phyloP scores from a whole-genome alignment of 2,888 invertebrate genomes.

The Polydrusus pterygomalis region DNA sequence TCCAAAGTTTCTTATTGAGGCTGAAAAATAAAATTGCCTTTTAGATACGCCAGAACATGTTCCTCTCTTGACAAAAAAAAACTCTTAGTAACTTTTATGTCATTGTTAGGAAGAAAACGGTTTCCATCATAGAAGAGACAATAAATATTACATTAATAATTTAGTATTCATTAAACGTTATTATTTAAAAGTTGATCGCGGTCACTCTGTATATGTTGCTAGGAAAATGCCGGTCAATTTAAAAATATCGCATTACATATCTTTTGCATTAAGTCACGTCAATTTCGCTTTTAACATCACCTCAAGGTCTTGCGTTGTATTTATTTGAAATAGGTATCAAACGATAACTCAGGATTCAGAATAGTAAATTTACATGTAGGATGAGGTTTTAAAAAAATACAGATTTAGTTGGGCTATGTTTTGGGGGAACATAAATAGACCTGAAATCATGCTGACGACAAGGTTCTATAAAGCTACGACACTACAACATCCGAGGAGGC shows the following conservation, averaged over 20 bases:
- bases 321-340: constrained; percentile 24
- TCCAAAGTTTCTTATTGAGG: constrained; percentile 82
- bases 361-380: no score
- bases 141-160: no score
- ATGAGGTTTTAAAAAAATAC: no score
- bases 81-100: no score
- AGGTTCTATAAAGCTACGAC: no score
- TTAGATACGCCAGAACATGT: no score
- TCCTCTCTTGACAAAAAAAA: no score
- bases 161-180: not conserved
- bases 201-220: constrained; percentile 6
- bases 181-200: not conserved
- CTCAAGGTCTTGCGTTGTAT: constrained; percentile 35
- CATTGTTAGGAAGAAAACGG: not conserved
- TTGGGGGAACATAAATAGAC: no score
- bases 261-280: constrained; percentile 37
- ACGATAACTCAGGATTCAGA: not conserved
- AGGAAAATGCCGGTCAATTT: constrained; percentile 1
- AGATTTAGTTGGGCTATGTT: no score
- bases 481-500: no score
- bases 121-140: no score
- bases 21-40: constrained; percentile 72
- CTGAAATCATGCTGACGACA: no score
- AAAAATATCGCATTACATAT: constrained; percentile 45
- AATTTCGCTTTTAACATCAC: constrained; percentile 35